Conservation (phyloP, 64 coral and sea anemone species). For the Montipora foliosa region DNA sequence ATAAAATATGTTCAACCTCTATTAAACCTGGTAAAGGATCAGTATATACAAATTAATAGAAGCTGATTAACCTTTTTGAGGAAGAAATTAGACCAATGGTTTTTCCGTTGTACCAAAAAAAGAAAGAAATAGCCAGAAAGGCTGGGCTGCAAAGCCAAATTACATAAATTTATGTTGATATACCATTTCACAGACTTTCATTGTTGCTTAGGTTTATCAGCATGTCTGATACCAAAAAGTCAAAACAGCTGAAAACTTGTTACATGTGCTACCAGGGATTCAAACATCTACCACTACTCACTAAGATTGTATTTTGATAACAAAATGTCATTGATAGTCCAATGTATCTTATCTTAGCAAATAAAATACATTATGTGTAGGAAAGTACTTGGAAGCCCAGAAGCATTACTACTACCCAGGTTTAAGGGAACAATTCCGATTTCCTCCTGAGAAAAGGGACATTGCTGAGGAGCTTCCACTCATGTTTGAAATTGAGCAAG, state of each 20-base stretch:
- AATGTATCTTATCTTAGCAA: not conserved
- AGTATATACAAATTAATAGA: conserved; percentile 13
- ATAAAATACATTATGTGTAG: not conserved
- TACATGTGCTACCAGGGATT: not conserved
- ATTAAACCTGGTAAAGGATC: not conserved
- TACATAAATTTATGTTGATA: conserved; percentile 9
- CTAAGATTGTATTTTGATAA: not conserved
- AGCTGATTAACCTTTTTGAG: not conserved
- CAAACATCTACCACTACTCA: not conserved
- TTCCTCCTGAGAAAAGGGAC: conserved; percentile 34
- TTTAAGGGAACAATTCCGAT: conserved; percentile 30
- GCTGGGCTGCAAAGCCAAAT: conserved; percentile 4
- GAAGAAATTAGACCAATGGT: not conserved
- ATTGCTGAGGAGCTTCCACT: conserved; percentile 29
- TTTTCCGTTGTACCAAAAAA: not conserved
- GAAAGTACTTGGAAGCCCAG: conserved; percentile 45
- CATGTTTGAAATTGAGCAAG: conserved; percentile 48
- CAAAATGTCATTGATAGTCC: not conserved
- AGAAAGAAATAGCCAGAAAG: conserved; percentile 4
- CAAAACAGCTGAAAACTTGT: not conserved
- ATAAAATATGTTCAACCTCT: not conserved
- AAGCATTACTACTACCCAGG: conserved; percentile 52
- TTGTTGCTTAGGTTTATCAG: conserved; percentile 1
- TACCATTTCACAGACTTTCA: conserved; percentile 2
- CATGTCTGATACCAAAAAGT: not conserved